These are phyloP conservation scores for Ciconia maguari DNA, from an alignment of 2,113 vertebrate species.

Conservation along the genomic window DNA sequence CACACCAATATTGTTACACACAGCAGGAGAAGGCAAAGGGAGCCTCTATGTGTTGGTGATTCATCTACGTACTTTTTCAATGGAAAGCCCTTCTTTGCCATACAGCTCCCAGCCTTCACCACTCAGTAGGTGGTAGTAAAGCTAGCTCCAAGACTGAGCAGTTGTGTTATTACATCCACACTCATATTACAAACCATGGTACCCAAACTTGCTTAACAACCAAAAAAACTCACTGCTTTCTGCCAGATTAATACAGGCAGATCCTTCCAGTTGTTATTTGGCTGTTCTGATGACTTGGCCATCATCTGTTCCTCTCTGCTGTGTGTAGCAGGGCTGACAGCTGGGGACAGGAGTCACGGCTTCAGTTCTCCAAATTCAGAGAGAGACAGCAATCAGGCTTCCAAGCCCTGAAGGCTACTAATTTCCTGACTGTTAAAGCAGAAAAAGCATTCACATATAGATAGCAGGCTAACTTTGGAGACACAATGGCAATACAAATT, in stretches of 20 bases:
- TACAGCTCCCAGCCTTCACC: neutral
- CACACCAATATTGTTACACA: neutral
- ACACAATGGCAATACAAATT: neutral
- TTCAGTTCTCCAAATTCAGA: neutral
- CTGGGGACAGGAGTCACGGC: neutral
- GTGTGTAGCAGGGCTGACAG: neutral
- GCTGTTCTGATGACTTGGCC: neutral
- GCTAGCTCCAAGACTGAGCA: neutral
- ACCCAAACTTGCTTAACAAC: neutral
- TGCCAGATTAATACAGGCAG: neutral
- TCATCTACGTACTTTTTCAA: neutral
- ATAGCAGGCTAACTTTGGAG: neutral
- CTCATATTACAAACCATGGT: neutral
- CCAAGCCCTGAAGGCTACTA: neutral
- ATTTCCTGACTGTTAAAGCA: slow-evolving; percentile 6
- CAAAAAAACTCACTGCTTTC: neutral
- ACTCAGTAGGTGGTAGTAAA: neutral
- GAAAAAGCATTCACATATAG: neutral
- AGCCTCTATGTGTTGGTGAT: neutral
- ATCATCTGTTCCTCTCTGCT: neutral
- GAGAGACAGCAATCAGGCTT: neutral
- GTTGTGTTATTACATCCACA: neutral
- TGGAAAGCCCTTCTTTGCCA: neutral
- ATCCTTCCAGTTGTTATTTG: neutral
- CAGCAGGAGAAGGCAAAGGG: neutral